phyloP scores from a whole-genome alignment of 2,888 invertebrate species.

The Thera obeliscata region DNA sequence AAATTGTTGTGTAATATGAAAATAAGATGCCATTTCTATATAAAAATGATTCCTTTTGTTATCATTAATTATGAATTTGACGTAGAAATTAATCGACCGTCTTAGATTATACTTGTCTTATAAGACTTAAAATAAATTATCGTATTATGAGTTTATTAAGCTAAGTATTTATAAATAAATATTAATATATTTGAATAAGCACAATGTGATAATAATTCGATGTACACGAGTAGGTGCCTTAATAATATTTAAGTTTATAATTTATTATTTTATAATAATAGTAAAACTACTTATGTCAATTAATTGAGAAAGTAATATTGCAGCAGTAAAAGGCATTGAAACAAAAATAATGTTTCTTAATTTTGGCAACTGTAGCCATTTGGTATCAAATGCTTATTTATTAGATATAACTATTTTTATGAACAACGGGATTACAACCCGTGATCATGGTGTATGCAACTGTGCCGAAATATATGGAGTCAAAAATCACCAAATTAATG shows the following conservation, averaged over 20 bases:
- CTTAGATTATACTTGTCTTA: no score
- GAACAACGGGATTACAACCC: no score
- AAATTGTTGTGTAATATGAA: background rate
- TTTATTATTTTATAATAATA: slow-evolving; percentile 12
- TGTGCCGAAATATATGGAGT: no score
- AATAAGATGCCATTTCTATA: background rate
- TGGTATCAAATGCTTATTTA: no score
- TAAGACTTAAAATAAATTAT: background rate
- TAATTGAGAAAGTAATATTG: background rate
- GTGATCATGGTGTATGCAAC: no score
- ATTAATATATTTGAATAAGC: slow-evolving; percentile 44
- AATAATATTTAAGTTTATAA: slow-evolving; percentile 34
- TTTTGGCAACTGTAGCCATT: no score
- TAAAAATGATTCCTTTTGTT: background rate
- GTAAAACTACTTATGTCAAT: slow-evolving; percentile 1
- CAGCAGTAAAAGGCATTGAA: no score
- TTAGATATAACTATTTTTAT: no score
- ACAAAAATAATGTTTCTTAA: no score
- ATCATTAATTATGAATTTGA: background rate
- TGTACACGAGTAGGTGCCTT: slow-evolving; percentile 55
- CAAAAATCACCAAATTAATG: no score
- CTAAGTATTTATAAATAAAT: background rate
- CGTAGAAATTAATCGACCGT: background rate
- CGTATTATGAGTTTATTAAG: background rate
- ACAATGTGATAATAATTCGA: slow-evolving; percentile 58